These are phyloP conservation scores for Neomorphus geoffroyi DNA, from an alignment of 2,797 vertebrate genomes.

Conservation along the genomic window DNA sequence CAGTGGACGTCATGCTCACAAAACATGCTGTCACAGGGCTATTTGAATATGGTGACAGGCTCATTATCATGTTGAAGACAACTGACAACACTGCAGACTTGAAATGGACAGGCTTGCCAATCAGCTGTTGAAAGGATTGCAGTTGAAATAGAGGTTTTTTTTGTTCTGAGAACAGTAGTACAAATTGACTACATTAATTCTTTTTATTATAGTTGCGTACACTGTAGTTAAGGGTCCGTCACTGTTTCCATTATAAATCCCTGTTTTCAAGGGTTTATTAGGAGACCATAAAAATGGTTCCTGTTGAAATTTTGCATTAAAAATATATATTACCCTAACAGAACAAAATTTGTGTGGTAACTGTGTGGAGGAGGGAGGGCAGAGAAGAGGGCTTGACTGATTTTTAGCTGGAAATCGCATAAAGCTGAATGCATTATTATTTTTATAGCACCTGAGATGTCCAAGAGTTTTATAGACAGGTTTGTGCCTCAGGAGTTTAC, in stretches of 20 bases:
- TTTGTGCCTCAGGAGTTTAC: slow-evolving; percentile 38
- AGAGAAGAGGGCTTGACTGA: background rate
- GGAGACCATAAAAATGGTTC: slow-evolving; percentile 62
- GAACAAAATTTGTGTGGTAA: slow-evolving; percentile 42
- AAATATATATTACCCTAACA: slow-evolving; percentile 22
- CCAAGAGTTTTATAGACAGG: slow-evolving; percentile 46
- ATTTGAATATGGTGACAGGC: slow-evolving; percentile 89
- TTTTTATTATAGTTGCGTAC: slow-evolving; percentile 77
- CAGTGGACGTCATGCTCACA: slow-evolving; percentile 83
- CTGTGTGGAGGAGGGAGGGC: background rate
- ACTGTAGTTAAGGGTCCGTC: slow-evolving; percentile 76
- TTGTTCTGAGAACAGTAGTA: slow-evolving; percentile 83
- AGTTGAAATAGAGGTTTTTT: slow-evolving; percentile 77
- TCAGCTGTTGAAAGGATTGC: slow-evolving; percentile 81
- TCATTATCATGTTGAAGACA: slow-evolving; percentile 87
- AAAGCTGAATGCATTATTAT: slow-evolving; percentile 37
- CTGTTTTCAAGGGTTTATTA: slow-evolving; percentile 76
- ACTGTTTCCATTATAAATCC: slow-evolving; percentile 77
- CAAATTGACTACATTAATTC: slow-evolving; percentile 86
- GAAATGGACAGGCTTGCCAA: slow-evolving; percentile 84
- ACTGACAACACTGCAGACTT: slow-evolving; percentile 81
- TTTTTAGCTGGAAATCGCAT: slow-evolving; percentile 38
- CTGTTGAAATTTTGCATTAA: slow-evolving; percentile 67
- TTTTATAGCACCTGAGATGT: slow-evolving; percentile 46
- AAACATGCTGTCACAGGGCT: slow-evolving; percentile 83